Evolutionary conservation across 2,797 vertebrate species (phyloP).

Genomic region (Pterois miles): DNA sequence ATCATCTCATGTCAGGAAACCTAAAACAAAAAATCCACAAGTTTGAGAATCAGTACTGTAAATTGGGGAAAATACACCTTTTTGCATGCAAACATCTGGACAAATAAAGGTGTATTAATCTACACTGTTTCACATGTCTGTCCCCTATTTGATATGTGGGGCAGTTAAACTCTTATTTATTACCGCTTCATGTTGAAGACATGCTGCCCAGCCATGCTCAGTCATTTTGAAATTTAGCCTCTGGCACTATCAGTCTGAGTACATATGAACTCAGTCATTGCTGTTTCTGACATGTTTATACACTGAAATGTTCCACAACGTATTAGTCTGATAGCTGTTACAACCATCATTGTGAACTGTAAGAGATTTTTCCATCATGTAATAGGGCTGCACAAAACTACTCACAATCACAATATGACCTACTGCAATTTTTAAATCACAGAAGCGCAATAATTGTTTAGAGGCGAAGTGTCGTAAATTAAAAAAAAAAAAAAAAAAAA

Average conservation of each 20-base stretch:
- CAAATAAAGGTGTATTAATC: background rate
- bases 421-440: too few species aligned
- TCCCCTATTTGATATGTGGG: too few species aligned
- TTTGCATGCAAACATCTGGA: background rate
- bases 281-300: background rate
- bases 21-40: constrained; percentile 47
- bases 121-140: background rate
- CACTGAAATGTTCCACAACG: background rate
- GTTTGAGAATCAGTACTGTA: background rate
- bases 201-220: background rate
- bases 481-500: too few species aligned
- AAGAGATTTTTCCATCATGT: background rate
- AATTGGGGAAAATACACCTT: background rate
- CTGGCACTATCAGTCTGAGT: background rate
- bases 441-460: too few species aligned
- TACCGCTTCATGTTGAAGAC: background rate
- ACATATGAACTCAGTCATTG: background rate
- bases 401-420: too few species aligned
- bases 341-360: background rate
- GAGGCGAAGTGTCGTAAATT: too few species aligned
- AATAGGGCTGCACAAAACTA: too few species aligned
- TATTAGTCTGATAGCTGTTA: background rate
- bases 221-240: background rate
- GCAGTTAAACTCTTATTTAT: background rate
- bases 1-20: constrained; percentile 33